Evolutionary conservation across 23 tunicate species (phyloP), one percentile per base, ranked within the genome.

Genomic region (Ascidia mentula): DNA sequence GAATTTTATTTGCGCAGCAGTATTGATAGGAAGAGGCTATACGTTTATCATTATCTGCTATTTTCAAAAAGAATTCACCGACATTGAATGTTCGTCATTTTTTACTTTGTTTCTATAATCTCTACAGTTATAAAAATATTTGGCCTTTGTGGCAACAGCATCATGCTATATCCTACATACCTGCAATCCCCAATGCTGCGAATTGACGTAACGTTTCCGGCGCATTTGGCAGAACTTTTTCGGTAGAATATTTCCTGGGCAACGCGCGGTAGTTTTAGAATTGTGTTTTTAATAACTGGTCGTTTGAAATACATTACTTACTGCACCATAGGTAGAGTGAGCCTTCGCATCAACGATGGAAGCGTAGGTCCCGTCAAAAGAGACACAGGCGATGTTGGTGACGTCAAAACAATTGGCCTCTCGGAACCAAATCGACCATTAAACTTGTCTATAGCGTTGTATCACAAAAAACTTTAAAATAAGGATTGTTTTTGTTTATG

Each of bases 321-420:
- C 65, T 53, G 22, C 65, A 53, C 65, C 65, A 53, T 53, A 20
- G 65, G 65, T 28, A 53, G 24, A 5, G 65, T 53, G 2, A 53
- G 65, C 24, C 65, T 77, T 75, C 34, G 60, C 81, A 17, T 71
- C 39, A 34, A 2, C 18, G 74, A 36, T 34, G 39, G 79, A 18
- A 45, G 79, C 69, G 60, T 84, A 7, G 88, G 88, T 37, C 88
- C 88, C 1, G 79, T 61, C 26, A 84, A 45, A 36, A 76, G 34
- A 6, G 88, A 76, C 60, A 76, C 75, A 2, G 88, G 88, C 5
- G 81, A 84, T 6, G 81, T 30, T 60, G 76, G 81, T 22, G 88
- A 60, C 40, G 81, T 84, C 38, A 61, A 76, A 28, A 84, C 40
- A 32, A 84, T 75, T 0, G 81, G 65, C 5, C 46, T 53, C 24